Base-by-base conservation (phyloP, 1,140 invertebrate genomes). In the Chrysomallon squamiferum region DNA sequence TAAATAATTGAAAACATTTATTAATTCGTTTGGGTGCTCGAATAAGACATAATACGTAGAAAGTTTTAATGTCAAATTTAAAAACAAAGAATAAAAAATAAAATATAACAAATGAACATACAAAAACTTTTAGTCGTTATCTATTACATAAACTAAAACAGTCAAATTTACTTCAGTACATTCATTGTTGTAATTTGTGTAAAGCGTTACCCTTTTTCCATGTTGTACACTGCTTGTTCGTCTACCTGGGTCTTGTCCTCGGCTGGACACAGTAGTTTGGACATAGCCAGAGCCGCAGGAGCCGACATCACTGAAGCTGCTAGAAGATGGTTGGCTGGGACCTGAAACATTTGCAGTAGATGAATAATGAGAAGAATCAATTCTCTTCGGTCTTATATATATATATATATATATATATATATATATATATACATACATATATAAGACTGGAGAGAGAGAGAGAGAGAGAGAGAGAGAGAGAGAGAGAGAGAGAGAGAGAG, bases 261-360 rank as follows among this genome's bases (percentile, higher is more conserved):
- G 54, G 98, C 96, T 0, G 96, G 96, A 86, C 93, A 93, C 72
- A 96, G 89, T 7, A 99, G 86, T 85, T 98, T 98, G 1, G 94
- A 90, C 72, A 90, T 92, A 70, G 92, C 93, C 2, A 98, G 85
- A 0, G 95, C 91, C 9, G 94, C 94, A 0, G 96, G 95, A 0
- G 96, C 96, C 0, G 94, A 93, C 96, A 99, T 98, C 0, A 98
- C 90, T 58, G 93, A 95, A 0, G 96, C 95, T 0, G 94, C 94
- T 61, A 99, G 90, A 15, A 87, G 63, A 71, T 87, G 84, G 58
- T 78, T 79, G 13, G 88, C 79, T 57, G 79, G 80, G 18, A 86
- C 81, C 86, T 85, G 62, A 38, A 63, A 38, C n/a, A n/a, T n/a
- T 15, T n/a, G 33, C 3, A 52, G 29, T 33, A n/a, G n/a, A n/a